phyloP scores from a whole-genome alignment of 2,797 vertebrate genomes.

The Anas bahamensis region DNA sequence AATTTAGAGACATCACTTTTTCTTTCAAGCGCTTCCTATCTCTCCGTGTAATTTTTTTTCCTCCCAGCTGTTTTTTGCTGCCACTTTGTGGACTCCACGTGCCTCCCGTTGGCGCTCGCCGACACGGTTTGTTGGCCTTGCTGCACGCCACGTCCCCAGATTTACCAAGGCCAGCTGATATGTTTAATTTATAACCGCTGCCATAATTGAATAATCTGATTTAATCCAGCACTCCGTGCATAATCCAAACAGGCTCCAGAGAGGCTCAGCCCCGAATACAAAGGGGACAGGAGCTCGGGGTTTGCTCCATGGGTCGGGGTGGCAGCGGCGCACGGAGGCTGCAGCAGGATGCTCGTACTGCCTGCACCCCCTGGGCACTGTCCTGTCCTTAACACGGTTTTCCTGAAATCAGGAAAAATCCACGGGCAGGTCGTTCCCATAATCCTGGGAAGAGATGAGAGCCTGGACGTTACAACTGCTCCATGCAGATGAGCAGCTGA shows the following conservation, averaged over 20 bases:
- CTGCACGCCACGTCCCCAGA: background rate
- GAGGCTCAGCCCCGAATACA: background rate
- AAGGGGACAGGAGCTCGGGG: background rate
- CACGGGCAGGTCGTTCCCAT: background rate
- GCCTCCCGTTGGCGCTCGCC: background rate
- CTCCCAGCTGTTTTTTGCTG: background rate
- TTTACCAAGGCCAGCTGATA: background rate
- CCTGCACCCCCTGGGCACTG: too few relatives aligned
- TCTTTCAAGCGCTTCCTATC: background rate
- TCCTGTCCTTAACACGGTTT: too few relatives aligned
- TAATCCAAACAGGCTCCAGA: slow-evolving; percentile 13
- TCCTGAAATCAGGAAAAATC: background rate
- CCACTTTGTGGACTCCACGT: background rate
- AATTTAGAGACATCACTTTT: background rate
- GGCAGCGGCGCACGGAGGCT: background rate
- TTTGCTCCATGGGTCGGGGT: background rate
- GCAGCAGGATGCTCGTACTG: too few relatives aligned
- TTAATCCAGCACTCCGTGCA: background rate
- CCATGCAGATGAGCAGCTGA: background rate
- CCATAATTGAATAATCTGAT: slow-evolving; percentile 46
- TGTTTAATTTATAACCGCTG: slow-evolving; percentile 20
- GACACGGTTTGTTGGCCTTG: too few relatives aligned
- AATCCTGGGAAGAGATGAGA: background rate
- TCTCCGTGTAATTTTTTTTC: background rate
- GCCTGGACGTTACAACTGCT: background rate